Evolutionary conservation across 2,113 vertebrate species (phyloP), one percentile per base, ranked within the genome.

Genomic region (Pygoscelis antarcticus): DNA sequence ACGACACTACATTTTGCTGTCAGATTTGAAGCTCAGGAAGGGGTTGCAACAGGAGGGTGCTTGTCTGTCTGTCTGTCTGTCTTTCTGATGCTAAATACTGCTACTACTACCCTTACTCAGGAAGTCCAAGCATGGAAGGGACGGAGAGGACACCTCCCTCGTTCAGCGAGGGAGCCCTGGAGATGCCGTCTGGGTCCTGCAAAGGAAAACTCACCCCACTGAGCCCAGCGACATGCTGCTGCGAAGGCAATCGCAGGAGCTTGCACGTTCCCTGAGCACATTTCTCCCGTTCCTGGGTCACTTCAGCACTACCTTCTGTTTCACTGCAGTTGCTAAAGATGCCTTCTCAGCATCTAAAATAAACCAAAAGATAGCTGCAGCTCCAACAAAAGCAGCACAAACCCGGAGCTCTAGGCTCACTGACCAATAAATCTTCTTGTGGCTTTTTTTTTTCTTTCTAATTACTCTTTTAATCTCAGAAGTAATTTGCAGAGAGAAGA

Each of bases 391-490:
- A 52, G 18, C 57, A 83, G 36, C 18, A 40, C 18, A 52, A 71
- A 47, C 10, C 12, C 3, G 0, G 29, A 40, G 21, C 44, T 69
- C 36, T 34, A 65, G 18, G 30, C 3, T 62, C 61, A 13, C 13
- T 36, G 36, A 65, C 14, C 20, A 74, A 91, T 83, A 94, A 72
- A 89, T 93, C 52, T 91, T 68, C 18, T 52, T 47, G 32, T 44
- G 42, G 6, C 6, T 11, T 32, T 52, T 71, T 58, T 23, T 5
- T 1, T 26, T 26, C 25, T 21, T 34, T 44, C 29, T 87, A 92
- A 87, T 95, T 92, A 95, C 38, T n/a, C 15, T 71, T 95, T 91
- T 92, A 95, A 93, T 90, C 80, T 82, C 61, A 52, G 55, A 90
- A 92, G 71, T 79, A 95, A 87, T 89, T 95, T 95, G 60, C 62